Percentiles rank a stretch among this genome's conserved stretches.
Evolutionary conservation across 2,797 vertebrate genomes (phyloP).

Genomic region (Mormyrops attenuatus): DNA sequence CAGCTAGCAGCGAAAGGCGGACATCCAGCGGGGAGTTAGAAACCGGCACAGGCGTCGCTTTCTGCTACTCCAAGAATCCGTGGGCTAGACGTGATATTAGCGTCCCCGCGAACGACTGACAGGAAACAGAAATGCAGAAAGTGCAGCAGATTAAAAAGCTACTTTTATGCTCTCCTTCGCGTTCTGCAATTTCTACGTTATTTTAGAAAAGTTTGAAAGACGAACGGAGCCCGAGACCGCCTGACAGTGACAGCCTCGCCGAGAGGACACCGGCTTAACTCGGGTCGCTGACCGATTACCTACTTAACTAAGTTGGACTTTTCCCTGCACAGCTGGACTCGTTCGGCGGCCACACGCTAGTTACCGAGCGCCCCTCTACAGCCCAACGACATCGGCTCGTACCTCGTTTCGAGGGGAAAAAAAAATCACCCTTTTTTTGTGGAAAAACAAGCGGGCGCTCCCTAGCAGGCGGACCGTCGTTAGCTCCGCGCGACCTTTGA

Average conservation of each 20-base stretch:
- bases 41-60: neutral
- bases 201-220: neutral
- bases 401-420: conserved; percentile 37
- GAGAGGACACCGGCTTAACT: neutral
- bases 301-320: neutral
- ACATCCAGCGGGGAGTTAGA: neutral
- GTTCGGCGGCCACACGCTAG: neutral
- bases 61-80: neutral
- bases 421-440: conserved; percentile 31
- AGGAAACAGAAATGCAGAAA: neutral
- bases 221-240: conserved; percentile 12
- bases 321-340: neutral
- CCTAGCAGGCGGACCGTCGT: conserved; percentile 40
- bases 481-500: conserved; percentile 55
- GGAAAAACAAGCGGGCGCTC: conserved; percentile 56
- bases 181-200: neutral
- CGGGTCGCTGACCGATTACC: neutral
- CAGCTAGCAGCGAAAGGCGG: neutral
- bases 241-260: conserved; percentile 14
- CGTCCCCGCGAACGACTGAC: neutral
- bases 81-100: neutral
- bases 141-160: neutral
- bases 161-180: neutral
- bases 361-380: neutral
- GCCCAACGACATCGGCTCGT: conserved; percentile 22